phyloP scores from a whole-genome alignment of 2,113 vertebrate genomes.

The Paralichthys olivaceus region DNA sequence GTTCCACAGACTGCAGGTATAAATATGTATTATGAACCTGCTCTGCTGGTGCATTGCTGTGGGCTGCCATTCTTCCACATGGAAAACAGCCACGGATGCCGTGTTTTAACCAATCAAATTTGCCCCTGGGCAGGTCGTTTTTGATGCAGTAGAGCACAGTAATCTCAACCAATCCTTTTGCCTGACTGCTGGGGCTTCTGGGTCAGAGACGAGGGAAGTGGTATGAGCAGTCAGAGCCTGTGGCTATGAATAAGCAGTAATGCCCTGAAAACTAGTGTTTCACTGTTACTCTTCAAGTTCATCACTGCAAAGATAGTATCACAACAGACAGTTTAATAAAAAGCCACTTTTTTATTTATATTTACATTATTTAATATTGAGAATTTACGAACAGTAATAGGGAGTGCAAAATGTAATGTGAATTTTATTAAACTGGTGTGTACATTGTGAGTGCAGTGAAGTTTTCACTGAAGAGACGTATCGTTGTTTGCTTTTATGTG shows the following conservation, averaged over 20 bases:
- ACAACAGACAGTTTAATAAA: constrained; percentile 66
- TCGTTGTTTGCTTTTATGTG: constrained; percentile 20
- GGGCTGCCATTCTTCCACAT: constrained; percentile 63
- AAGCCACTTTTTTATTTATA: background rate
- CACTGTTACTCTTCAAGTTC: constrained; percentile 53
- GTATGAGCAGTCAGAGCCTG: constrained; percentile 73
- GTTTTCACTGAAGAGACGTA: no score
- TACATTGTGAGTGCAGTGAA: no score
- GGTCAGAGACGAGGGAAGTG: constrained; percentile 74
- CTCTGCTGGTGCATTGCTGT: constrained; percentile 50
- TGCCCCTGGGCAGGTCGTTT: constrained; percentile 82
- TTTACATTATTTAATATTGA: constrained; percentile 14
- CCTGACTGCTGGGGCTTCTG: constrained; percentile 82
- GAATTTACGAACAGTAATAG: no score
- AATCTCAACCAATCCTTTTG: constrained; percentile 87
- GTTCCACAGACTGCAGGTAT: constrained; percentile 70
- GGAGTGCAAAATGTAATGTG: no score
- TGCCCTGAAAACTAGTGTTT: constrained; percentile 71
- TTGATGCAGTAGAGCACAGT: constrained; percentile 79
- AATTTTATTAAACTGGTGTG: no score
- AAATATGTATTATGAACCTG: constrained; percentile 78
- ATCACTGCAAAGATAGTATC: constrained; percentile 77
- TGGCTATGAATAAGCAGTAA: constrained; percentile 82
- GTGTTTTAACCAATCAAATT: constrained; percentile 88
- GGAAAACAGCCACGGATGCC: constrained; percentile 79